phyloP scores from a whole-genome alignment of 2,113 vertebrate genomes.

The Trichechus manatus region DNA sequence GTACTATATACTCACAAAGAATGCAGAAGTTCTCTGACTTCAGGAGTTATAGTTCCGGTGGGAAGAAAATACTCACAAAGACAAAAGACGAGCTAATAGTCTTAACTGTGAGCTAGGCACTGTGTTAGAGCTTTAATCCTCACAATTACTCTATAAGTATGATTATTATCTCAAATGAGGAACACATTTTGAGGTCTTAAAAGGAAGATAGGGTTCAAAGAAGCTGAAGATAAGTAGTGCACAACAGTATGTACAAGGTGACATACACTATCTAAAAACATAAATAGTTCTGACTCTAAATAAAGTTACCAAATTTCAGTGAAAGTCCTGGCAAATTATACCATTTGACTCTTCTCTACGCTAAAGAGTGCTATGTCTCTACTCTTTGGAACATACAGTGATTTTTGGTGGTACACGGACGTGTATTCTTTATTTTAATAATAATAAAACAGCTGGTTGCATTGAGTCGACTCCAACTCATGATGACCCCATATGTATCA shows the following conservation, averaged over 20 bases:
- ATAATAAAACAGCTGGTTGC: neutral
- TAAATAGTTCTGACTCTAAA: neutral
- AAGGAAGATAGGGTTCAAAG: neutral
- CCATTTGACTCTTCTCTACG: too few species aligned
- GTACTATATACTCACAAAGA: neutral
- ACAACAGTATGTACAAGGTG: neutral
- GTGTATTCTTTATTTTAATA: neutral
- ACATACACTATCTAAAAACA: neutral
- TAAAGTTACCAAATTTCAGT: neutral
- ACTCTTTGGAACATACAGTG: neutral
- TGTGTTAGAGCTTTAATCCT: neutral
- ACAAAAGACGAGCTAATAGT: neutral
- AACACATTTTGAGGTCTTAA: neutral
- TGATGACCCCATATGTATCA: neutral
- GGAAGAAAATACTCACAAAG: neutral
- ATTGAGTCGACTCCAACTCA: neutral
- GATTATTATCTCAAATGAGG: neutral
- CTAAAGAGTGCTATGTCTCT: neutral
- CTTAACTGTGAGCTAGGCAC: neutral
- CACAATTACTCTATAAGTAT: neutral
- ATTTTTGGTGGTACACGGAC: neutral
- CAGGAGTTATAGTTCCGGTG: neutral
- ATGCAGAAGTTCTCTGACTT: neutral
- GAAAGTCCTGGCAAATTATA: neutral
- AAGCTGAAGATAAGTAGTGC: neutral